phyloP scores from a whole-genome alignment of 35 echinoderm and acorn worm genomes.

The Acanthaster planci region DNA sequence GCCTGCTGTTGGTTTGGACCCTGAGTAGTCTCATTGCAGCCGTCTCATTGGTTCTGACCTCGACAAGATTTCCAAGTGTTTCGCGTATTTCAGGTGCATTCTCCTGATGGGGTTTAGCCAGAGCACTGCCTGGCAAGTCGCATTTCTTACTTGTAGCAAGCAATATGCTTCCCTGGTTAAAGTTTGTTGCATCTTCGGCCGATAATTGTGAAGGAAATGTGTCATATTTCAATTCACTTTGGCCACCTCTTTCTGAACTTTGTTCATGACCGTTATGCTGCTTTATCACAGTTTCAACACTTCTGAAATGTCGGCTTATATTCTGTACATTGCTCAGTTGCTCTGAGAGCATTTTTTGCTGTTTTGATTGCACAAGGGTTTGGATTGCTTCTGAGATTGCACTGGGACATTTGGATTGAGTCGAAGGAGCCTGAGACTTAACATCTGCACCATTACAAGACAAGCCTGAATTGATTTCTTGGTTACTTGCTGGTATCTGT shows the following conservation, averaged over 20 bases:
- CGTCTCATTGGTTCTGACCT: neutral
- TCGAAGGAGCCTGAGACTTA: too few species aligned
- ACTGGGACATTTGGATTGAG: neutral
- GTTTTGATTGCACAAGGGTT: neutral
- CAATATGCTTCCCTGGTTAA: too few species aligned
- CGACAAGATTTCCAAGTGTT: neutral
- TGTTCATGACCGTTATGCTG: neutral
- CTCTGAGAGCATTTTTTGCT: neutral
- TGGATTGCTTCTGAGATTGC: neutral
- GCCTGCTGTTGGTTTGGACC: neutral
- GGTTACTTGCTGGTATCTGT: too few species aligned
- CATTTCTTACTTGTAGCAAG: too few species aligned
- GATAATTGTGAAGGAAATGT: too few species aligned
- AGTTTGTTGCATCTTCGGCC: too few species aligned
- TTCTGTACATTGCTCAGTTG: neutral
- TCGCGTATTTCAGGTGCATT: neutral
- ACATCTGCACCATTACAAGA: too few species aligned
- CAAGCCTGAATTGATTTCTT: too few species aligned
- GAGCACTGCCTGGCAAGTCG: too few species aligned
- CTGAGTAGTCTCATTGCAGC: neutral
- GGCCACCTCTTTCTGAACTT: neutral
- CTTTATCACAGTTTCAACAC: neutral
- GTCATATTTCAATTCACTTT: neutral
- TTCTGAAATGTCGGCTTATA: slow-evolving; percentile 4
- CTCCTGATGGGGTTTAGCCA: too few species aligned